Conservation (phyloP, 2,113 vertebrate species). For the Struthidea cinerea region DNA sequence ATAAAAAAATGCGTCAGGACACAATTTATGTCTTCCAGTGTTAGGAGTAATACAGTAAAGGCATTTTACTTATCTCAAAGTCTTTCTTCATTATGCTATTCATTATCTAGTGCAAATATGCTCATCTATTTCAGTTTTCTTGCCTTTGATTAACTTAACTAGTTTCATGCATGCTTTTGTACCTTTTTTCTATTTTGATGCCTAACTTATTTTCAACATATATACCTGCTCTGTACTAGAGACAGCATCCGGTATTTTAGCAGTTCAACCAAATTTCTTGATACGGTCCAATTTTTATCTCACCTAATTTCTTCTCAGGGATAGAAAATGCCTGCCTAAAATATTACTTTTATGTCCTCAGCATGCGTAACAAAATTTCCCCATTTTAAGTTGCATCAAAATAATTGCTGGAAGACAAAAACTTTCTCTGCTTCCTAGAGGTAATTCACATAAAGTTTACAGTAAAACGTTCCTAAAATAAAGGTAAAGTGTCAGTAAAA, state of each 20-base stretch:
- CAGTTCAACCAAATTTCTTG: neutral
- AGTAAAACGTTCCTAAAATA: neutral
- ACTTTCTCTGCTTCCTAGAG: neutral
- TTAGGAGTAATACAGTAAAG: neutral
- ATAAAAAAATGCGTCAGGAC: neutral
- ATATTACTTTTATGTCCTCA: neutral
- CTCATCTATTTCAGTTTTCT: neutral
- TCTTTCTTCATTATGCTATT: neutral
- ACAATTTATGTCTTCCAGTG: neutral
- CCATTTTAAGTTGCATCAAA: neutral
- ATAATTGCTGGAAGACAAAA: neutral
- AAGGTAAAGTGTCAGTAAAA: neutral
- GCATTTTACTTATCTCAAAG: neutral
- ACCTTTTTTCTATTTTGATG: neutral
- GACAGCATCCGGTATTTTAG: neutral
- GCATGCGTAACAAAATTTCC: neutral
- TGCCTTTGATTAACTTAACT: neutral
- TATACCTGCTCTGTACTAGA: neutral
- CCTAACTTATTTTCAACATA: neutral
- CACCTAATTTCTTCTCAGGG: neutral
- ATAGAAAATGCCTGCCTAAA: neutral
- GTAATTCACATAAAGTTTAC: neutral
- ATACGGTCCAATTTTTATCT: neutral
- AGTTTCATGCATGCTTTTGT: neutral
- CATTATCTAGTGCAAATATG: neutral